Base-by-base conservation (phyloP, 92 coral and sea anemone species). In the Bergia sp. region DNA sequence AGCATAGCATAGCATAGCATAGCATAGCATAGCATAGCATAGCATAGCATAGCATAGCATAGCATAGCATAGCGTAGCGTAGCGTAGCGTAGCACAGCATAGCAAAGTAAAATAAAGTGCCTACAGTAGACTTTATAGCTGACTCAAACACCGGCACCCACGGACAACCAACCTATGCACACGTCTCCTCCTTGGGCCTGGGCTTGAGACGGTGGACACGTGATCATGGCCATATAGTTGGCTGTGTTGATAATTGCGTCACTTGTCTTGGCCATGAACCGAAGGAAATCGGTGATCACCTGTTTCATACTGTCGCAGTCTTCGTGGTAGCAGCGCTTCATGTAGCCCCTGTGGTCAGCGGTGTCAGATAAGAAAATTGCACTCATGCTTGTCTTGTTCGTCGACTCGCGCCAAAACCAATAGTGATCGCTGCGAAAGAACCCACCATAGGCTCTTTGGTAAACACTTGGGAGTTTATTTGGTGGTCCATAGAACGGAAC, bases 311-410 rank as follows among this genome's bases (percentile, higher is more conserved):
- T 82, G 90, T 94, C 96, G 40, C 96, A 94, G 67, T 85, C 76
- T 12, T 72, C 29, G 75, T 94, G 96, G 72, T 94, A 94, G 65
- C 96, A 94, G 15, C 73, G 78, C 49, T 36, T 43, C 96, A 94
- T 94, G 85, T 92, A 80, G 79, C 89, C 72, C 38, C 96, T 80
- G 80, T 72, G 89, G 80, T 94, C 18, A 4, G 96, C 94, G 36
- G 96, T 94, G 42, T 94, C 96, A 42, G 91, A 90, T 45, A 94
- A 77, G 87, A 94, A 90, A 44, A 94, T 92, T 12, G 96, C 94
- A 47, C 91, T 90, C 80, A 91, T 44, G 23, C 92, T 77, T 3
- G 90, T 57, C 1, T 1, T 12, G 82, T 65, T 85, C 20, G 5
- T 57, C 5, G 1, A 21, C 66, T n/a, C 5, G 38, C 81, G 57